phyloP scores from a whole-genome alignment of 2,797 vertebrate species.

The Scarus forsteni region DNA sequence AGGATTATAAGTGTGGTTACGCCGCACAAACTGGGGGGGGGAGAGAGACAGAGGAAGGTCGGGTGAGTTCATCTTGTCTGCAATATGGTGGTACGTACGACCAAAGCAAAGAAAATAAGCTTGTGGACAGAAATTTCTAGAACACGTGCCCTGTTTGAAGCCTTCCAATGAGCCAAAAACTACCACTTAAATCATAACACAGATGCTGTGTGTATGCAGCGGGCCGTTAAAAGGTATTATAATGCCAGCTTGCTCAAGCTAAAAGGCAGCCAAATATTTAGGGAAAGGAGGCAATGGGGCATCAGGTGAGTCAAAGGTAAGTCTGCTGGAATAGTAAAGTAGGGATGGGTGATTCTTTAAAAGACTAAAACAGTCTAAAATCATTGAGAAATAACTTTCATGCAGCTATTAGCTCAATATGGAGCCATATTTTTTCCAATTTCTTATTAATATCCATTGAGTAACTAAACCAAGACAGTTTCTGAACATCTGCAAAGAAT shows the following conservation, averaged over 20 bases:
- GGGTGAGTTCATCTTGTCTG: slow-evolving; percentile 63
- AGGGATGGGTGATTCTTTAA: too few species aligned
- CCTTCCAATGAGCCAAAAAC: slow-evolving; percentile 52
- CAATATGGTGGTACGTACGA: slow-evolving; percentile 38
- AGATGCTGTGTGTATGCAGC: slow-evolving; percentile 58
- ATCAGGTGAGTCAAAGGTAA: slow-evolving; percentile 35
- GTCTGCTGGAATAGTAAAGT: slow-evolving; percentile 1
- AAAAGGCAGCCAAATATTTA: slow-evolving; percentile 11
- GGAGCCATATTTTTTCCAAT: too few species aligned
- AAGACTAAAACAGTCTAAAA: too few species aligned
- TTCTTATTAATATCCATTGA: too few species aligned
- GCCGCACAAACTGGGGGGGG: slow-evolving; percentile 33
- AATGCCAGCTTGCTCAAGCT: slow-evolving; percentile 16
- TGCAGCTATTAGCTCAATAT: too few species aligned
- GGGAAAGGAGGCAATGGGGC: slow-evolving; percentile 10
- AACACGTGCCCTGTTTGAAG: slow-evolving; percentile 62
- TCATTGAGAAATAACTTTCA: too few species aligned
- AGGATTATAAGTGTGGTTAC: slow-evolving; percentile 28
- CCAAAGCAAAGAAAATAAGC: slow-evolving; percentile 59
- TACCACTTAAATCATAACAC: slow-evolving; percentile 70
- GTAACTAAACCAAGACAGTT: too few species aligned
- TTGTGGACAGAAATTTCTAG: slow-evolving; percentile 34
- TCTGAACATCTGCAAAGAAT: too few species aligned
- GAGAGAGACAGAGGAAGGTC: slow-evolving; percentile 44
- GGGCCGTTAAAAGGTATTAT: slow-evolving; percentile 42